Percentiles rank a stretch among this genome's conserved stretches.
Evolutionary conservation across 2,888 invertebrate genomes (phyloP).

Genomic region (Apodemia mormo): DNA sequence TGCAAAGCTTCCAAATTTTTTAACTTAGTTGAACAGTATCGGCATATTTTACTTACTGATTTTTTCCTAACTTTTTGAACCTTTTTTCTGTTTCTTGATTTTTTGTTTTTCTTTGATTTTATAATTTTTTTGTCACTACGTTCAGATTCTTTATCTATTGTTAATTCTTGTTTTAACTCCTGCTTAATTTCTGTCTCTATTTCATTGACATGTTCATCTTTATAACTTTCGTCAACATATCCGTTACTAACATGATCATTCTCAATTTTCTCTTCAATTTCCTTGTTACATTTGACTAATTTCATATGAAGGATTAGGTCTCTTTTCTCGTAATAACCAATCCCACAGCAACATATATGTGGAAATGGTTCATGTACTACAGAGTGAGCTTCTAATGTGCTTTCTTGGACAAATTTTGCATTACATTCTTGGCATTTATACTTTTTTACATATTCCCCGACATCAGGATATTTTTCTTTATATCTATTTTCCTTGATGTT

Average conservation of each 20-base stretch:
- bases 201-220: not conserved
- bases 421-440: constrained; percentile 45
- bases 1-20: not conserved
- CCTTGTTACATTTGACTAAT: constrained; percentile 33
- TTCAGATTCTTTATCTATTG: not conserved
- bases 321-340: constrained; percentile 44
- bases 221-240: constrained; percentile 1
- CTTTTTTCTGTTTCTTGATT: constrained; percentile 5
- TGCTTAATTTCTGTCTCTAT: not conserved
- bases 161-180: not conserved
- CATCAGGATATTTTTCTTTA: constrained; percentile 17
- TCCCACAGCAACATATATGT: constrained; percentile 50
- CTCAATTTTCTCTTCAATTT: constrained; percentile 22
- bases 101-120: constrained; percentile 22
- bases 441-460: constrained; percentile 21
- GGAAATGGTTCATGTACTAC: constrained; percentile 47
- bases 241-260: not conserved
- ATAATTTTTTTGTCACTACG: constrained; percentile 21
- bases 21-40: constrained; percentile 5
- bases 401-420: constrained; percentile 40
- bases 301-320: constrained; percentile 46
- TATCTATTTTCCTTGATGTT: constrained; percentile 18
- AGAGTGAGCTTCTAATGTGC: constrained; percentile 46
- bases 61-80: not conserved
- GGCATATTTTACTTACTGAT: not conserved